phyloP scores from a whole-genome alignment of 2,113 vertebrate species.

The Amia ocellicauda region DNA sequence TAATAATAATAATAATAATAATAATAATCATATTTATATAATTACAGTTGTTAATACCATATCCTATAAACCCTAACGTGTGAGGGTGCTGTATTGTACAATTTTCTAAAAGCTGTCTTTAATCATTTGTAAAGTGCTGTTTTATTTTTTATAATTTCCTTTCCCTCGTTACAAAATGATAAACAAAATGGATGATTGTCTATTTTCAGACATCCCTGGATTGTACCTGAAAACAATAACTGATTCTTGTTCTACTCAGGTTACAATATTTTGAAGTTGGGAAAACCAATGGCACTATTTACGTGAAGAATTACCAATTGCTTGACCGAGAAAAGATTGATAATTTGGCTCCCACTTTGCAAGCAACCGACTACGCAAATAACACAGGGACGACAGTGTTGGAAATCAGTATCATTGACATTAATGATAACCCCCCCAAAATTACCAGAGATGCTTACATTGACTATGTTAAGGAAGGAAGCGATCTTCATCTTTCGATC shows the following conservation, averaged over 20 bases:
- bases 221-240: no score
- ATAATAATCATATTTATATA: no score
- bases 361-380: constrained; percentile 67
- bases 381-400: constrained; percentile 61
- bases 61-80: no score
- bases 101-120: no score
- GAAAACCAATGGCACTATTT: constrained; percentile 50
- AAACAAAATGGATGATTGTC: no score
- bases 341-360: constrained; percentile 72
- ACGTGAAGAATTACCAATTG: constrained; percentile 48
- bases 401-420: constrained; percentile 73
- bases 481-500: constrained; percentile 48
- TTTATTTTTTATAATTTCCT: no score
- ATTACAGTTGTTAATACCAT: no score
- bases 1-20: no score
- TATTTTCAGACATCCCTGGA: no score
- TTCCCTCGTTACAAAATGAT: no score
- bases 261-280: constrained; percentile 63
- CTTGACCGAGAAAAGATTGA: constrained; percentile 77
- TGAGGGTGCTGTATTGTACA: no score
- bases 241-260: constrained; percentile 49
- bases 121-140: no score
- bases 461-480: constrained; percentile 69
- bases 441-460: constrained; percentile 64
- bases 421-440: constrained; percentile 70